phyloP scores from a whole-genome alignment of 2,888 invertebrate genomes.

The Leucophenga maculata region DNA sequence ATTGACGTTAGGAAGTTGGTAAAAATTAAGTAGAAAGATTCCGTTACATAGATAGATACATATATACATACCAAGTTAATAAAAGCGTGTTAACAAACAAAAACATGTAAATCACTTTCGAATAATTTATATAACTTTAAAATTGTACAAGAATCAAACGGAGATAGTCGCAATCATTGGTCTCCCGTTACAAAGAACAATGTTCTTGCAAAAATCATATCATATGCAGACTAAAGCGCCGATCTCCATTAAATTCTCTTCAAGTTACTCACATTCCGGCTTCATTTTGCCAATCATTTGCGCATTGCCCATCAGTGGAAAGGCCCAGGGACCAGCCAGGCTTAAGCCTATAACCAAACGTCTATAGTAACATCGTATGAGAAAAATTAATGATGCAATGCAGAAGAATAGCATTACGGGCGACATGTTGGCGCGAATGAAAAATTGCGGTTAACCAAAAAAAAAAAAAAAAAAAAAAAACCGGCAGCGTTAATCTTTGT shows the following conservation, averaged over 20 bases:
- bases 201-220: too few species aligned
- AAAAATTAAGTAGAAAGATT: too few species aligned
- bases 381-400: constrained; percentile 32
- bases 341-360: constrained; percentile 51
- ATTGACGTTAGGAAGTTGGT: too few species aligned
- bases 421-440: constrained; percentile 31
- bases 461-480: background rate
- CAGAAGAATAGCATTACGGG: constrained; percentile 38
- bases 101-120: too few species aligned
- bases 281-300: constrained; percentile 66
- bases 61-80: too few species aligned
- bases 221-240: too few species aligned
- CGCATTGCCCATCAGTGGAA: constrained; percentile 68
- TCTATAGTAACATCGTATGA: constrained; percentile 49
- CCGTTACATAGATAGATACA: too few species aligned
- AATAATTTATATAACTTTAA: too few species aligned
- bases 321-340: constrained; percentile 67
- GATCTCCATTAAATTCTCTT: background rate
- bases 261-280: constrained; percentile 64
- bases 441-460: background rate
- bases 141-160: too few species aligned
- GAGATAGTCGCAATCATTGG: too few species aligned
- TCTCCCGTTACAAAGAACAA: too few species aligned
- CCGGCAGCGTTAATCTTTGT: background rate
- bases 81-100: too few species aligned